Evolutionary conservation across 2,797 vertebrate species (phyloP), one percentile per base, ranked within the genome.

Genomic region (Acanthis flammea): DNA sequence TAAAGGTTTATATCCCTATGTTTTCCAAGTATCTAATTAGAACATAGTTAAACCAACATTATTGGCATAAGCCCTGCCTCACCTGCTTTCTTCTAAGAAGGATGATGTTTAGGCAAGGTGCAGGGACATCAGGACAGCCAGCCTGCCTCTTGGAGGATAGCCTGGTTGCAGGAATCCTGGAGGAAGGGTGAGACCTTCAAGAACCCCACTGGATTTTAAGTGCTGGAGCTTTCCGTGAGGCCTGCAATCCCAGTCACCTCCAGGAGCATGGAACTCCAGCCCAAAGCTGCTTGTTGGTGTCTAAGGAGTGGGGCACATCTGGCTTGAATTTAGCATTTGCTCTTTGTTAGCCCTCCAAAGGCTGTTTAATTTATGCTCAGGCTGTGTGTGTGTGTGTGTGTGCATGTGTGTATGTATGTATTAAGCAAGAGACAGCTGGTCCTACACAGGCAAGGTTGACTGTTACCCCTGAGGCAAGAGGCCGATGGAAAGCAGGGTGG

Each of bases 391-490:
- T 31, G 44, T 35, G 35, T 42, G 78, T 73, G n/a, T 28, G 30
- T 54, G 75, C 61, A 11, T 68, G 57, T 54, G 33, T 68, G 15
- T 71, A 30, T 84, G 51, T 84, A 48, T 39, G 55, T 92, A 63
- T 71, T 67, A 47, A 91, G 73, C 28, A 75, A 90, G 86, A 92
- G 79, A 77, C 85, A 95, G 91, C 85, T 91, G 89, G 85, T 84
- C 62, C 73, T 87, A 30, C 37, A 70, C 37, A 90, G 61, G 72
- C 86, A 90, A 92, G 72, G 84, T 92, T 97, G 91, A 80, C 78
- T 92, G 78, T 90, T 86, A 67, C 24, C 89, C 93, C 86, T 48
- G 70, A 91, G 94, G 89, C 95, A 86, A 91, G 87, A 91, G 65
- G 47, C 68, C 84, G 62, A 75, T 62, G 90, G 88, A 90, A 94